Evolutionary conservation across 2,888 invertebrate genomes (phyloP), one percentile per base, ranked within the genome.

Genomic region (Onthophagus sagittarius): DNA sequence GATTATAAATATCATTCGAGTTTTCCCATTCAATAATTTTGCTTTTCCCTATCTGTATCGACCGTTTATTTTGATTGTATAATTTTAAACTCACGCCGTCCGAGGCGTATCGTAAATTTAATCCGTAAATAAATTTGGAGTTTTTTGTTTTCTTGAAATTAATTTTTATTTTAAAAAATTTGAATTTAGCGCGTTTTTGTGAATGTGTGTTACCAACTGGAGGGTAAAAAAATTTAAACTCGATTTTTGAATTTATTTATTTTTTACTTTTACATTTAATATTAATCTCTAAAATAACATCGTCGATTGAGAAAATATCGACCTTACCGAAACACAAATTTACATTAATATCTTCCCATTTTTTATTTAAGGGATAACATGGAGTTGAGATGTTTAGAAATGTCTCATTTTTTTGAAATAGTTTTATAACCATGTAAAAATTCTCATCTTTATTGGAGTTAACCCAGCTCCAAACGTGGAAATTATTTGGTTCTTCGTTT

Each of bases 351-450:
- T 83, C 82, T 70, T 78, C 72, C 77, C 79, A 81, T 7, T 77
- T 75, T 13, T 78, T 75, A 71, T 75, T 79, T 69, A 84, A 76
- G 0, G 84, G 82, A 77, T 81, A 81, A 62, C 83, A 77, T 23
- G 81, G 76, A 74, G 79, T 81, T 69, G 78, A 77, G 11, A 82
- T 79, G 71, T 82, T 81, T 31, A 84, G 72, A 23, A 83, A 73
- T n/a, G 78, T 77, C 64, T 80, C 76, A 11, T 76, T 73, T 4
- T 75, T 74, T 69, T 79, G 77, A 71, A 77, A 78, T 31, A 83
- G 76, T 75, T 81, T 79, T 6, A 83, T 77, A 71, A 80, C 77
- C 70, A 83, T 77, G 75, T 53, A 53, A 4, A 53, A 53, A 53
- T 1, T 53, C 4, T 53, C 11, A 23, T 23, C 23, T 23, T 23